These are phyloP conservation scores for Dendronephthya gigantea DNA, from an alignment of 64 coral and sea anemone genomes.

Conservation along the genomic window DNA sequence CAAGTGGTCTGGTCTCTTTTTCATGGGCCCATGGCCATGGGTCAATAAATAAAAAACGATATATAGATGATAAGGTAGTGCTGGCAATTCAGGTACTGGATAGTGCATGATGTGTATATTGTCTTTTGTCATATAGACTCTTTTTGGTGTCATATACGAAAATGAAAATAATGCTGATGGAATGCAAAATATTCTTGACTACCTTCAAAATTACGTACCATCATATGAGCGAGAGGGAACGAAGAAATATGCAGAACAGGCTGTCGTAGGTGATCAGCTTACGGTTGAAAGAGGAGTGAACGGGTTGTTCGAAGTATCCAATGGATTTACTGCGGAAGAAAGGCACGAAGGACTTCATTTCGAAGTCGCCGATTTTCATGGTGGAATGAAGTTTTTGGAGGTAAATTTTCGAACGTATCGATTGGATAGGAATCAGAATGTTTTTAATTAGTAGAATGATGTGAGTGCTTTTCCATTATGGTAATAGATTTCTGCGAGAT, in stretches of 20 bases:
- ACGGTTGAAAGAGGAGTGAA: conserved; percentile 13
- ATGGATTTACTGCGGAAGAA: background rate
- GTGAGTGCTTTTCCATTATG: background rate
- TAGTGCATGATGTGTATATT: background rate
- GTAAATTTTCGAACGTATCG: too few relatives aligned
- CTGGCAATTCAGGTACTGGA: background rate
- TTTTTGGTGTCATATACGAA: conserved; percentile 10
- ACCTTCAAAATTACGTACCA: conserved; percentile 9
- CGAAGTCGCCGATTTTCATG: background rate
- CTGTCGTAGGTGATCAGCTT: background rate
- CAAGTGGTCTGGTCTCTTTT: too few relatives aligned
- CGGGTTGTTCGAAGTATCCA: background rate
- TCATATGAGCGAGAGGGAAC: background rate
- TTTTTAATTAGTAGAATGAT: background rate
- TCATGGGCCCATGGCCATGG: too few relatives aligned
- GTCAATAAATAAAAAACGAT: too few relatives aligned
- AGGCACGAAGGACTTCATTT: background rate
- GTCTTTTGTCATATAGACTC: background rate
- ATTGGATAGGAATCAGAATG: background rate
- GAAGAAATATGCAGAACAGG: background rate
- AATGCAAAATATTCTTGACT: background rate
- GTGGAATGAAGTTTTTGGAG: background rate
- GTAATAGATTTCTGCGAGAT: too few relatives aligned
- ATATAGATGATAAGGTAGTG: background rate
- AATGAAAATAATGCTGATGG: conserved; percentile 18